These are phyloP conservation scores for Cephalotes varians DNA, from an alignment of 2,888 invertebrate species.

Conservation along the genomic window DNA sequence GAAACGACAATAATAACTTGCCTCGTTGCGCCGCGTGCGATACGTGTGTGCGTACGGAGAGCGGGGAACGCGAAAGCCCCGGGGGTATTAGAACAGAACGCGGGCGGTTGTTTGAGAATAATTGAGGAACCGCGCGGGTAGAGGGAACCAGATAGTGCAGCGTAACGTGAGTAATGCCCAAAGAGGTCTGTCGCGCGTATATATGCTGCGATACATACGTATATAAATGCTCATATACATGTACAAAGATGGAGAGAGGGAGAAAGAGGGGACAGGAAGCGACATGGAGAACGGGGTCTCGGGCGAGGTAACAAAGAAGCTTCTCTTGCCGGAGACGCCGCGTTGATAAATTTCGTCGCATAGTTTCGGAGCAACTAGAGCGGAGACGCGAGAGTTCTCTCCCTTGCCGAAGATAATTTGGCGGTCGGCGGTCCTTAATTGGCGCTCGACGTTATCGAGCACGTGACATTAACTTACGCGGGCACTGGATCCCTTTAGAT, in stretches of 20 bases:
- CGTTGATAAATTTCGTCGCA: slow-evolving; percentile 51
- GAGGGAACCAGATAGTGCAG: slow-evolving; percentile 59
- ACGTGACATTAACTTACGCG: slow-evolving; percentile 23
- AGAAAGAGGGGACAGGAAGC: neutral
- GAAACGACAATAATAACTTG: slow-evolving; percentile 71
- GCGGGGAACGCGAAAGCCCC: slow-evolving; percentile 62
- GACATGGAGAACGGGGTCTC: slow-evolving; percentile 18
- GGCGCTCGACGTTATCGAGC: slow-evolving; percentile 38
- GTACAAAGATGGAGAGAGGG: neutral
- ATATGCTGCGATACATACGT: slow-evolving; percentile 11
- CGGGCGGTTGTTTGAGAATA: slow-evolving; percentile 79
- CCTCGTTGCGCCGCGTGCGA: slow-evolving; percentile 62
- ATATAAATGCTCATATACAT: slow-evolving; percentile 22
- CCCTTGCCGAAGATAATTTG: slow-evolving; percentile 37
- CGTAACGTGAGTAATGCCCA: slow-evolving; percentile 69
- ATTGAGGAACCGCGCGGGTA: slow-evolving; percentile 74
- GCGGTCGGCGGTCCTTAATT: slow-evolving; percentile 48
- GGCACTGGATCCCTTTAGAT: neutral
- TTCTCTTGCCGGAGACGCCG: slow-evolving; percentile 32
- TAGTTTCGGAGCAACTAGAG: slow-evolving; percentile 46
- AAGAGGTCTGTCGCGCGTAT: slow-evolving; percentile 56
- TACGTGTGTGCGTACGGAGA: slow-evolving; percentile 21
- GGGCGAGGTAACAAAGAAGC: slow-evolving; percentile 45
- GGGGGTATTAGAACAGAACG: slow-evolving; percentile 76
- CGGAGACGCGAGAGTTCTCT: slow-evolving; percentile 14